These are phyloP conservation scores for Ctenochaetus hawaiiensis DNA, from an alignment of 2,797 vertebrate species.

Conservation along the genomic window DNA sequence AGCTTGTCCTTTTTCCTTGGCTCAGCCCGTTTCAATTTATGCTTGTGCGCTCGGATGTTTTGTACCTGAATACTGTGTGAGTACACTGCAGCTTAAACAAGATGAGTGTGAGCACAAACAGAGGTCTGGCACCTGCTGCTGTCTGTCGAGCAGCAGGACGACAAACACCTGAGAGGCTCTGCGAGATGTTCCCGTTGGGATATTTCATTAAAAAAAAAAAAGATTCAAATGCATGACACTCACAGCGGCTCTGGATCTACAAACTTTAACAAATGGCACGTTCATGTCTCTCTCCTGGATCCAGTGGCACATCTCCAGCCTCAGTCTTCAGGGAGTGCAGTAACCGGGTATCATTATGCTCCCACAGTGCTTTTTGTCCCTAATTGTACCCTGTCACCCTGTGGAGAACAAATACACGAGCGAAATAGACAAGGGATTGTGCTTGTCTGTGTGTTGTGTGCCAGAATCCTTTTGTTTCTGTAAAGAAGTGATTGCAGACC, in stretches of 20 bases:
- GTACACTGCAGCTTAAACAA: background rate
- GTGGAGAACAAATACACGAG: slow-evolving; percentile 68
- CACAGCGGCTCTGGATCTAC: background rate
- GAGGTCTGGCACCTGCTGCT: background rate
- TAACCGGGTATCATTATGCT: slow-evolving; percentile 83
- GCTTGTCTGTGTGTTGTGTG: slow-evolving; percentile 50
- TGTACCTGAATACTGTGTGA: background rate
- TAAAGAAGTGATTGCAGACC: slow-evolving; percentile 62
- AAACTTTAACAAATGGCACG: slow-evolving; percentile 25
- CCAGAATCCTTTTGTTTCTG: slow-evolving; percentile 64
- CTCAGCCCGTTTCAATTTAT: background rate
- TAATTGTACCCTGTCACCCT: slow-evolving; percentile 86
- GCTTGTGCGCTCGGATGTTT: background rate
- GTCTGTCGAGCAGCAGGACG: background rate
- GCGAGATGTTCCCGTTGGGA: background rate
- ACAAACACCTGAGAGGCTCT: background rate
- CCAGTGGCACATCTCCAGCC: slow-evolving; percentile 39
- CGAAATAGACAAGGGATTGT: slow-evolving; percentile 60
- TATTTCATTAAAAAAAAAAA: background rate
- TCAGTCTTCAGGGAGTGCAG: slow-evolving; percentile 61
- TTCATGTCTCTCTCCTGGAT: slow-evolving; percentile 5
- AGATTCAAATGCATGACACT: slow-evolving; percentile 5
- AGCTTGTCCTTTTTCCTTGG: background rate
- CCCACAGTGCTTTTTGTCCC: slow-evolving; percentile 81
- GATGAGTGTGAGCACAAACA: background rate